phyloP scores from a whole-genome alignment of 2,797 vertebrate species.

The Dermochelys coriacea region DNA sequence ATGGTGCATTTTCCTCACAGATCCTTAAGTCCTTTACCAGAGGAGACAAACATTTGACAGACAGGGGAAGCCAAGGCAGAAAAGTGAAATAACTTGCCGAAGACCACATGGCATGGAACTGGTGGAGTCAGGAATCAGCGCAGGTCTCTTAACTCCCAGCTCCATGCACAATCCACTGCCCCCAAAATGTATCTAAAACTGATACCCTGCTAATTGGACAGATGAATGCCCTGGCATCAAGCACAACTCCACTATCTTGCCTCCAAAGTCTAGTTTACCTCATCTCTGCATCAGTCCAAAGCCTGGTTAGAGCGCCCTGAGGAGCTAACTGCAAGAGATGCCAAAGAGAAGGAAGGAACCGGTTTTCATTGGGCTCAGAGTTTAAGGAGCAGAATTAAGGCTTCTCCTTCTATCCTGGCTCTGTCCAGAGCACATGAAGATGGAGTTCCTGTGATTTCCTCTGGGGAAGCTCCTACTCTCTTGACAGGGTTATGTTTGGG shows the following conservation, averaged over 20 bases:
- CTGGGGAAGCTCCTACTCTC: conserved; percentile 27
- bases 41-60: background rate
- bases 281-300: background rate
- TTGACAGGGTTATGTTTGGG: background rate
- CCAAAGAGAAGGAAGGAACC: background rate
- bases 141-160: background rate
- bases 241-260: too few species aligned
- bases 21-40: background rate
- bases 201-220: background rate
- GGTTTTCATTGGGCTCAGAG: background rate
- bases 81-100: background rate
- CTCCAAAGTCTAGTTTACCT: background rate
- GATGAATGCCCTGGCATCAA: background rate
- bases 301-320: rapidly evolving
- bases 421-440: background rate
- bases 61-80: background rate
- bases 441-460: background rate
- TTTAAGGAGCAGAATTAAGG: background rate
- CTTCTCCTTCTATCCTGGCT: conserved; percentile 16
- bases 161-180: background rate
- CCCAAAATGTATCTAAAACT: background rate
- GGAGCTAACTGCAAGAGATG: background rate
- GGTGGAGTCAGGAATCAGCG: background rate
- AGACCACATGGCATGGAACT: background rate
- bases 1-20: background rate